Base-by-base conservation (phyloP, 2,797 vertebrate species). In the Diplodus sargus region DNA sequence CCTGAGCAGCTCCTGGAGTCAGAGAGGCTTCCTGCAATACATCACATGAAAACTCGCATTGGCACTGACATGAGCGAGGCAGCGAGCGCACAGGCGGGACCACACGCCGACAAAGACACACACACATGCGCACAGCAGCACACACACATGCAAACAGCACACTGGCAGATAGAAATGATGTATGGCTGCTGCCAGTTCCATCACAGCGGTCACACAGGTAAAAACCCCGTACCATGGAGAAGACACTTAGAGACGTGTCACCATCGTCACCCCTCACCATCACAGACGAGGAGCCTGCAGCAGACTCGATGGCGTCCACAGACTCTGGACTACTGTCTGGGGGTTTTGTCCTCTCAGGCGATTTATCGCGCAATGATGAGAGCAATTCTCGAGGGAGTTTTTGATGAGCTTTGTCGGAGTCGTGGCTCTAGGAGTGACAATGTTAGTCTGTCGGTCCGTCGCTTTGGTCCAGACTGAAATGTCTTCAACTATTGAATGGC, bases 1-100 rank as follows among this genome's bases (percentile, higher is more conserved):
- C 85, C 76, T 82, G 76, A 89, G 81, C 84, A 85, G 82, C 83
- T 64, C 23, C 74, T 49, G 73, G 70, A 87, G 57, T 56, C 28
- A 61, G 61, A 72, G 51, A 74, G 18, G 70, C 82, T 78, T 77
- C 62, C 80, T 84, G 81, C 78, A 67, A 82, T 85, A 56, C 72
- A 82, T 89, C 90, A 72, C 58, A 70, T 49, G 61, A 79, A 7
- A 84, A 83, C 72, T 14, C 13, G 4, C 76, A 56, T 6, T 54
- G 82, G 70, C 78, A 62, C 30, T 28, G 79, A 88, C 84, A 60
- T 7, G 60, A 73, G 79, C 22, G 5, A 75, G 42, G 71, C 25
- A 51, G 56, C 34, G 18, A 62, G 58, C 18, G 28, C 65, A 77
- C 56, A 30, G 47, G 15, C 12, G 8, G 57, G 47, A 54, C 61